These are phyloP conservation scores for Acrobasis repandana DNA, from an alignment of 2,888 invertebrate species.

Conservation along the genomic window DNA sequence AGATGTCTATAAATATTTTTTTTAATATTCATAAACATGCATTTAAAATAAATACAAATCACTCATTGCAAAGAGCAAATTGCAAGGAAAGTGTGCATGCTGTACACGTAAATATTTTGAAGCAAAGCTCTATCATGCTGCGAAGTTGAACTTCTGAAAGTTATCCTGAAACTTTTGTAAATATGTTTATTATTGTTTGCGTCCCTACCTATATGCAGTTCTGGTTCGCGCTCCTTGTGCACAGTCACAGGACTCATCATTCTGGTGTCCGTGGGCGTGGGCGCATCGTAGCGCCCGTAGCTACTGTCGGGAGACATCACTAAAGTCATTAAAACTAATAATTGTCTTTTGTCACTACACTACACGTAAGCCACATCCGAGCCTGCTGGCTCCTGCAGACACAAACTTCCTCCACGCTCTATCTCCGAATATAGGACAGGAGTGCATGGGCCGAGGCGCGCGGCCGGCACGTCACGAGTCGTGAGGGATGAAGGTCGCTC, in stretches of 20 bases:
- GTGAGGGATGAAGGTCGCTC: conserved; percentile 78
- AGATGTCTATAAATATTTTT: no score
- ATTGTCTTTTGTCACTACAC: conserved; percentile 71
- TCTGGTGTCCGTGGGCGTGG: conserved; percentile 78
- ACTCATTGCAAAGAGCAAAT: neutral
- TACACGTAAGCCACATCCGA: conserved; percentile 73
- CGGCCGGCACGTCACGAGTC: conserved; percentile 66
- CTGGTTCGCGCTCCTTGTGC: conserved; percentile 84
- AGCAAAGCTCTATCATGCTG: neutral
- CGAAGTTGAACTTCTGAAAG: neutral
- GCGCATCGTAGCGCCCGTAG: conserved; percentile 80
- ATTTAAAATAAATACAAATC: neutral
- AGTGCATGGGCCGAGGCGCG: conserved; percentile 64
- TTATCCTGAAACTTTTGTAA: conserved; percentile 27
- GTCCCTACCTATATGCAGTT: conserved; percentile 86
- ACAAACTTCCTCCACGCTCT: conserved; percentile 56
- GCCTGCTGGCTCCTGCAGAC: conserved; percentile 46
- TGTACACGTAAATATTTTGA: neutral
- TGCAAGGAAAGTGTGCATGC: neutral
- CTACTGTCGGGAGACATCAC: conserved; percentile 88
- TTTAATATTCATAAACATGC: no score
- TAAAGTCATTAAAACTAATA: conserved; percentile 66
- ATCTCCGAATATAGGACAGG: conserved; percentile 67
- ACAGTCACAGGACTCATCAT: conserved; percentile 68
- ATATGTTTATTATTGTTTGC: conserved; percentile 28